phyloP scores from a whole-genome alignment of 23 tunicate species.

The Clavelina lepadiformis region DNA sequence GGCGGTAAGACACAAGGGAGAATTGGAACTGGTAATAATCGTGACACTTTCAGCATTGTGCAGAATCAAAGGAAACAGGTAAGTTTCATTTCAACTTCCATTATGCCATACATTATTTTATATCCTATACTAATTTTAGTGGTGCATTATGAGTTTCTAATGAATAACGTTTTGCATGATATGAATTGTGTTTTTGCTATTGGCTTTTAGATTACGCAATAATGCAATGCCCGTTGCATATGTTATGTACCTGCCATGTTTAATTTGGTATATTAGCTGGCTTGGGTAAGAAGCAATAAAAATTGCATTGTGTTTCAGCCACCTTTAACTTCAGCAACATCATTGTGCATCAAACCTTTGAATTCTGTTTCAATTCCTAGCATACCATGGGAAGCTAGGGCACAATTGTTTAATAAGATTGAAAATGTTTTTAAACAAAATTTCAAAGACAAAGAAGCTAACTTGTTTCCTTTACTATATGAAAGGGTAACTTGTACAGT shows the following conservation, averaged over 20 bases:
- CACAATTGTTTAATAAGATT: background rate
- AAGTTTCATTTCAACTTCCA: no score
- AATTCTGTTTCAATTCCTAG: background rate
- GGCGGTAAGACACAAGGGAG: no score
- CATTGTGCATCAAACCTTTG: background rate
- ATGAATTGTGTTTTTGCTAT: no score
- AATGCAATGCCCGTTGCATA: no score
- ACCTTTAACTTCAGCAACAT: background rate
- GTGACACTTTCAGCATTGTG: conserved; percentile 5
- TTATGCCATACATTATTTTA: no score
- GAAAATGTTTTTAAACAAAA: conserved; percentile 2
- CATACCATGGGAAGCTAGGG: background rate
- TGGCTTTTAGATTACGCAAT: no score
- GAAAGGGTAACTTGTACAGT: conserved; percentile 37
- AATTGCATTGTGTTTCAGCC: conserved; percentile 9
- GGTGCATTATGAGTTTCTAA: no score
- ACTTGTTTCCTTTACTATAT: conserved; percentile 27
- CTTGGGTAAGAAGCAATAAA: no score
- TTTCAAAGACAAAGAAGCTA: conserved; percentile 8
- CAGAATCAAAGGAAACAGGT: conserved; percentile 40
- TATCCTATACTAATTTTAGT: no score
- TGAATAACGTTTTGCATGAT: no score
- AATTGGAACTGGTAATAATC: background rate
- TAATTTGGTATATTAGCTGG: no score
- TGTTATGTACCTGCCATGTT: no score